Conservation (phyloP, 2,888 invertebrate genomes). For the Sisyra nigra region DNA sequence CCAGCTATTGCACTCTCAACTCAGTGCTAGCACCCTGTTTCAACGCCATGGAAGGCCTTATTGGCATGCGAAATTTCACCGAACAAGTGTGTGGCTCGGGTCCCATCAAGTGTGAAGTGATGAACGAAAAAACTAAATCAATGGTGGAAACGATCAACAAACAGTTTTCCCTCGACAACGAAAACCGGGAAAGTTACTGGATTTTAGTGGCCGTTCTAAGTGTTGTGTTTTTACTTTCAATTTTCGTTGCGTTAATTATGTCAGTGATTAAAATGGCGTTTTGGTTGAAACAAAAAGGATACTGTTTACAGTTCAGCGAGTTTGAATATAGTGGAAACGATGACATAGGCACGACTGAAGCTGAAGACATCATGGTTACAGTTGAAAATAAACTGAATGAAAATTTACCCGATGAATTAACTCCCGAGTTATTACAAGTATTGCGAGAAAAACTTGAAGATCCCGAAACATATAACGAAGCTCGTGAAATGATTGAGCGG, state of each 20-base stretch:
- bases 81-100: constrained; percentile 37
- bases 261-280: constrained; percentile 34
- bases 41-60: constrained; percentile 43
- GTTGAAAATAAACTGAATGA: constrained; percentile 10
- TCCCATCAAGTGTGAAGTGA: constrained; percentile 17
- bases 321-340: constrained; percentile 33
- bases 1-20: constrained; percentile 46
- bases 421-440: constrained; percentile 52
- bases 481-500: constrained; percentile 60
- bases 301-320: constrained; percentile 32
- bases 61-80: constrained; percentile 43
- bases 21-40: constrained; percentile 44
- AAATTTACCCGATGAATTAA: constrained; percentile 57
- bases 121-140: constrained; percentile 23
- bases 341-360: constrained; percentile 34
- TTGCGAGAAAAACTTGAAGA: constrained; percentile 51
- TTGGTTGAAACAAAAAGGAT: constrained; percentile 40
- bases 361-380: constrained; percentile 26
- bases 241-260: constrained; percentile 32
- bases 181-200: constrained; percentile 15
- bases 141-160: constrained; percentile 22
- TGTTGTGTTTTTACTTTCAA: constrained; percentile 35
- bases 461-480: constrained; percentile 55
- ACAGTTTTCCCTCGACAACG: too few relatives aligned
- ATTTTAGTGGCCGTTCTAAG: constrained; percentile 23